phyloP scores from a whole-genome alignment of 2,888 invertebrate species.

The Melikaiella ostensackeni region DNA sequence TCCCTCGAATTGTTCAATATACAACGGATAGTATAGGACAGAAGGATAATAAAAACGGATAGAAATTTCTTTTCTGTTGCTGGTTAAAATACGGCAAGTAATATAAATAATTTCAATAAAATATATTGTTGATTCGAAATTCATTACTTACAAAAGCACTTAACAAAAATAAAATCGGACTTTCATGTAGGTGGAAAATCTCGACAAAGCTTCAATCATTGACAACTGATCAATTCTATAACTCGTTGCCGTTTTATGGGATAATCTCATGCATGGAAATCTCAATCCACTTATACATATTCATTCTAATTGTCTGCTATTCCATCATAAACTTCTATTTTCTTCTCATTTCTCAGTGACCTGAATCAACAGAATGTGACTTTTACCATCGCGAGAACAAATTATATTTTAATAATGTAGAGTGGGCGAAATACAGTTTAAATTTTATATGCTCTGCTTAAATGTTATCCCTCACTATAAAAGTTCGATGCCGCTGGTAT shows the following conservation, averaged over 20 bases:
- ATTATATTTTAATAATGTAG: slow-evolving; percentile 28
- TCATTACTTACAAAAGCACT: not conserved
- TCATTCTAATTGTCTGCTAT: slow-evolving; percentile 16
- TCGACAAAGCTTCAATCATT: not conserved
- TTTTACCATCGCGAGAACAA: not conserved
- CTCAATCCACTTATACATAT: slow-evolving; percentile 2
- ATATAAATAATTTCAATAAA: not conserved
- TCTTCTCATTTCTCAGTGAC: slow-evolving; percentile 32
- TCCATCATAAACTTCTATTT: slow-evolving; percentile 17
- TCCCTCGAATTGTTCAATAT: too few species aligned
- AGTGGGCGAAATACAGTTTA: not conserved
- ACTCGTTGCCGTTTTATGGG: slow-evolving; percentile 6
- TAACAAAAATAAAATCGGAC: not conserved
- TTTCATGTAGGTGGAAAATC: not conserved
- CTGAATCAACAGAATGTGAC: slow-evolving; percentile 24
- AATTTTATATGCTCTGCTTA: slow-evolving; percentile 1
- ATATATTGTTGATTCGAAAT: not conserved
- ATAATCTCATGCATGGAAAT: slow-evolving; percentile 37
- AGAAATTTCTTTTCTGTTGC: too few species aligned
- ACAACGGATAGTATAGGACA: too few species aligned
- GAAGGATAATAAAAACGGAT: too few species aligned
- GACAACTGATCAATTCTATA: slow-evolving; percentile 20
- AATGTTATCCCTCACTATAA: not conserved
- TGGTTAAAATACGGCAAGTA: too few species aligned
- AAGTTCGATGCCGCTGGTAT: not conserved